Base-by-base conservation (phyloP, 2,888 invertebrate species). In the Phalangium opilio region DNA sequence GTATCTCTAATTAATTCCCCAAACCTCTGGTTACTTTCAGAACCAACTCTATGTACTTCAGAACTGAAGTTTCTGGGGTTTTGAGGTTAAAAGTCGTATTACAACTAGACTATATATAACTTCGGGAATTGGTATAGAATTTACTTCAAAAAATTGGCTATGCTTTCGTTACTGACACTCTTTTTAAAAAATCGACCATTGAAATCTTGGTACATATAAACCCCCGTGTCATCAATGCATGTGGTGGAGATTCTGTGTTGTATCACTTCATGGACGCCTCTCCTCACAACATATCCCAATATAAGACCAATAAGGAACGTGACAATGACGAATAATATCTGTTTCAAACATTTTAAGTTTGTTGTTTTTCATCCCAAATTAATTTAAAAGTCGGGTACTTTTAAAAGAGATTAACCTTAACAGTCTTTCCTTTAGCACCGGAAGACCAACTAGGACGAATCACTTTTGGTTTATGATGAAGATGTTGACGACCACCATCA, bases 371-470 rank as follows among this genome's bases (percentile, higher is more conserved):
- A n/a, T n/a, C n/a, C n/a, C n/a, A n/a, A n/a, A n/a, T 27, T 27
- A 27, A 27, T 7, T 27, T 27, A 27, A 27, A 27, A 8, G 27
- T 38, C 10, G 39, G 39, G 12, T 20, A 43, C n/a, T 43, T 36
- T 40, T 19, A 43, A 36, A n/a, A 14, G 36, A 20, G 14, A n/a
- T 35, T 7, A 27, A 53, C 53, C 44, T 53, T 53, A 12, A 53
- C 45, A 35, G 47, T 41, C 44, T 45, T 53, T 12, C 50, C 50
- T 49, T 53, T 53, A 18, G 32, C 49, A 20, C 53, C 50, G 8
- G 47, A 49, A 27, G 50, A 44, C 46, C 50, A 53, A 14, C 47
- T 47, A 20, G 49, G 48, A 12, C 41, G 34, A 44, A 47, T 47
- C 17, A 10, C 19, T 18, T 38, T 38, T 10, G 15, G 18, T 17